Percentiles rank a stretch among this genome's conserved stretches.
These are phyloP conservation scores for Amblyopsis rosae DNA, from an alignment of 2,113 vertebrate species.

Conservation along the genomic window DNA sequence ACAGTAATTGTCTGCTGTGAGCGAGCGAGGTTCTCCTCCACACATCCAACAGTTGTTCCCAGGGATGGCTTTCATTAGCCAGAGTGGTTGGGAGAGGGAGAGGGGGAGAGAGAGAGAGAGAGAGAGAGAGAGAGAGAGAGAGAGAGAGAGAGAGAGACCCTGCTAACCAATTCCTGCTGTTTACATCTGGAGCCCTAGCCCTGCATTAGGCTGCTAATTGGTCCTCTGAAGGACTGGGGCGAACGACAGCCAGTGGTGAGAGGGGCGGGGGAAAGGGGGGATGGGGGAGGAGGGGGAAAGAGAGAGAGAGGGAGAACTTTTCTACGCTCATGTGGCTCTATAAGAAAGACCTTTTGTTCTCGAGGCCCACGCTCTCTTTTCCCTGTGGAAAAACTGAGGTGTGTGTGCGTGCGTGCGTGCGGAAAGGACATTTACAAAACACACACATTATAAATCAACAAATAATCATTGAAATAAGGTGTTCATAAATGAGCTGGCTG, in stretches of 20 bases:
- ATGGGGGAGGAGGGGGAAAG: background rate
- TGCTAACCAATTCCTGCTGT: conserved; percentile 57
- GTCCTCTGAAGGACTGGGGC: conserved; percentile 52
- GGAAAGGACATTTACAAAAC: conserved; percentile 56
- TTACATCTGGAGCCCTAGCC: conserved; percentile 45
- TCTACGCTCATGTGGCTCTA: conserved; percentile 37
- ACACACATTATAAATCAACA: conserved; percentile 43
- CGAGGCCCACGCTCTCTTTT: conserved; percentile 35
- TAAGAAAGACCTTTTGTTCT: conserved; percentile 79
- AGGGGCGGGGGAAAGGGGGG: background rate
- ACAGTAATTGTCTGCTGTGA: too few relatives aligned
- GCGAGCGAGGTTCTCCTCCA: conserved; percentile 3
- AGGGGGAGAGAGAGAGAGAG: background rate
- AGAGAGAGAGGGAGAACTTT: background rate
- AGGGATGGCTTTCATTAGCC: conserved; percentile 52
- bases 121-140: too few relatives aligned
- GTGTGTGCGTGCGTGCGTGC: conserved; percentile 7
- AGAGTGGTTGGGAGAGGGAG: background rate
- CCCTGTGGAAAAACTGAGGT: conserved; percentile 68
- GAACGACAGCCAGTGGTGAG: conserved; percentile 40
- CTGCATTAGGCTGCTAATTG: conserved; percentile 55
- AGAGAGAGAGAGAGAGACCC: background rate
- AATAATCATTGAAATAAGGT: conserved; percentile 50
- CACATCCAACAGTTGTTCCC: conserved; percentile 6
- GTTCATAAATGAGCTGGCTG: conserved; percentile 34